Evolutionary conservation across 1,140 invertebrate species (phyloP), one percentile per base, ranked within the genome.

Genomic region (Aphelinus certus): DNA sequence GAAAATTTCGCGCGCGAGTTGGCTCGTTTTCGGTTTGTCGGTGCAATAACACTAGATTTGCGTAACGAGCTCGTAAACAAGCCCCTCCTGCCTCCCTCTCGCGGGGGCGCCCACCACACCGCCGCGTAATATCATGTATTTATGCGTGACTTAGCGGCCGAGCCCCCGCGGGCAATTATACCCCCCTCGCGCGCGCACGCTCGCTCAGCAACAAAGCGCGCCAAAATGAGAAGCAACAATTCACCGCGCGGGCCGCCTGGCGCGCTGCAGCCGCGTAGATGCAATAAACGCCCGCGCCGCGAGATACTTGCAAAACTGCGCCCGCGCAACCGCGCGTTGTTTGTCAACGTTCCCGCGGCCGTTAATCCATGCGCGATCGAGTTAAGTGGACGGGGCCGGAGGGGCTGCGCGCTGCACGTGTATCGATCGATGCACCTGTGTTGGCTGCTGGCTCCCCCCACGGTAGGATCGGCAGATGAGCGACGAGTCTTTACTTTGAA

Each of bases 61-160:
- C 81, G 79, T 87, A 88, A 88, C 83, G 86, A 87, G 86, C 83
- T 82, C 81, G 83, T 87, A 88, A 88, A 88, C 86, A 87, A 88
- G 84, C 80, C 82, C 81, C 83, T 85, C 45, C 6, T 70, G 45
- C 58, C 9, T 26, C 26, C 10, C 58, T n/a, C 58, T 43, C 26
- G 26, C 26, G 26, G 26, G 26, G 26, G 26, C 26, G 26, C 26
- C 26, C 26, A 26, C 26, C 26, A 0, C 9, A 9, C 51, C 51
- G 51, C 51, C 4, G 9, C n/a, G 83, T 87, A 87, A 88, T 87
- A 85, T 87, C 84, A 85, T 86, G 86, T 88, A 87, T 88, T 88
- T 88, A 88, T 87, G 86, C 84, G 85, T 83, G 84, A 87, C 84
- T 87, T 85, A 86, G 80, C 79, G 78, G 76, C 69, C 76, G 51